Evolutionary conservation across 2,113 vertebrate genomes (phyloP).

Genomic region (Chamaetylas fuelleborni): DNA sequence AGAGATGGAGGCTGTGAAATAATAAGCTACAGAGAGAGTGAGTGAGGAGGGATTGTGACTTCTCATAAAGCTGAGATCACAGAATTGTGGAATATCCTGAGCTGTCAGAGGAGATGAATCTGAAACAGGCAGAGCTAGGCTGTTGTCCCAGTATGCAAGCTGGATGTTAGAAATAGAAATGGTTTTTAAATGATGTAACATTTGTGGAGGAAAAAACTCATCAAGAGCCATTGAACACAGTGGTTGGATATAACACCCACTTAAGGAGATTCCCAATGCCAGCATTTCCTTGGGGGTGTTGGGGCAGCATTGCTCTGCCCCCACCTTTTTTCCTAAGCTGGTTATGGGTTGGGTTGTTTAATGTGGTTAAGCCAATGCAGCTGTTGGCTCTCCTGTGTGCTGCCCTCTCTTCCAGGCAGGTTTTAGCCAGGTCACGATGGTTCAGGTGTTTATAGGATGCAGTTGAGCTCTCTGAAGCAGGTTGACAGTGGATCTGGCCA

Average conservation of each 20-base stretch:
- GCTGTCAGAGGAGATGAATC: not conserved
- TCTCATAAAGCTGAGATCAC: not conserved
- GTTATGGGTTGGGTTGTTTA: not conserved
- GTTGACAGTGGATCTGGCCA: fast-evolving
- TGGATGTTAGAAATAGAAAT: not conserved
- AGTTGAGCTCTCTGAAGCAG: not conserved
- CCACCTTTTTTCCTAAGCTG: not conserved
- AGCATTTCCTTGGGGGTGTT: not conserved
- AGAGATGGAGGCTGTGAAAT: not conserved
- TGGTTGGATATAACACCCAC: not conserved
- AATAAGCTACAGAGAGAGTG: not conserved
- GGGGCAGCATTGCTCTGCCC: not conserved
- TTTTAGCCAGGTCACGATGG: not conserved
- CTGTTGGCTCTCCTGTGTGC: not conserved
- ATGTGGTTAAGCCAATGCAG: not conserved
- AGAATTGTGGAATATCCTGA: not conserved
- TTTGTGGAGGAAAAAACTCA: not conserved
- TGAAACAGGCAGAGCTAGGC: not conserved
- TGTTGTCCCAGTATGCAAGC: not conserved
- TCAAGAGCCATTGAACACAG: not conserved
- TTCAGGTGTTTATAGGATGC: not conserved
- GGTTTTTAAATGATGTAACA: fast-evolving
- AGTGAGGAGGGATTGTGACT: not conserved
- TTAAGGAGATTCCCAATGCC: not conserved
- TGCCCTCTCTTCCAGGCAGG: not conserved